phyloP scores from a whole-genome alignment of 1,140 invertebrate species.

The Pseudomyrmex dendroicus region DNA sequence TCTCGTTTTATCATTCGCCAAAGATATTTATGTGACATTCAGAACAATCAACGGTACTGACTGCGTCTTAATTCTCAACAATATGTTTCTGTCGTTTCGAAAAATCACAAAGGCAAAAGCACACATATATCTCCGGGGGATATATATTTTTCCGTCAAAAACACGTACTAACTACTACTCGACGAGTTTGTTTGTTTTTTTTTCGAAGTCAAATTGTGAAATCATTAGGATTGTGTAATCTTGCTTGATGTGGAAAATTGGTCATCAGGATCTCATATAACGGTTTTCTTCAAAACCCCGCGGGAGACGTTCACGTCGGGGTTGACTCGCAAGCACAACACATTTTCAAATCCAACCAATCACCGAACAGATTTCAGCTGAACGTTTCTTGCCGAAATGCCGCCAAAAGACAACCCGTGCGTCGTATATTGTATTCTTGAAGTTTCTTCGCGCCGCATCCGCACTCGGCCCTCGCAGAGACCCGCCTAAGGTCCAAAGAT shows the following conservation, averaged over 20 bases:
- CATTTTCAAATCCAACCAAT: constrained; percentile 35
- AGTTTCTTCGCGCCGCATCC: constrained; percentile 1
- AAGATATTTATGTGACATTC: constrained; percentile 46
- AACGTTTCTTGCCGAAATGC: not conserved
- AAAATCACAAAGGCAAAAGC: not conserved
- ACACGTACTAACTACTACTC: too few relatives aligned
- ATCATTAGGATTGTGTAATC: too few relatives aligned
- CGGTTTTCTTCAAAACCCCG: not conserved
- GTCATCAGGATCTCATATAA: constrained; percentile 24
- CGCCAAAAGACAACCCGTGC: constrained; percentile 19
- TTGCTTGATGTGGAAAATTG: constrained; percentile 16
- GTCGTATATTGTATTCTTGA: constrained; percentile 33
- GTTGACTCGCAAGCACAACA: too few relatives aligned
- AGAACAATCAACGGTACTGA: not conserved
- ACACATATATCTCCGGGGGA: not conserved
- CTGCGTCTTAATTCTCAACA: constrained; percentile 26
- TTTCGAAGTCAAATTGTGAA: too few relatives aligned
- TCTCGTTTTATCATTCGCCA: constrained; percentile 37
- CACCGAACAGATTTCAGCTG: constrained; percentile 12
- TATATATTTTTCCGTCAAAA: too few relatives aligned
- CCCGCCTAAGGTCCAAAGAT: not conserved
- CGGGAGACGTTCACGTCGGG: too few relatives aligned
- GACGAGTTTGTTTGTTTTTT: too few relatives aligned
- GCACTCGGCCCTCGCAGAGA: not conserved
- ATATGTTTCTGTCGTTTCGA: not conserved